Evolutionary conservation across 1,140 invertebrate genomes (phyloP), one percentile per base, ranked within the genome.

Genomic region (Leptopilina clavipes): DNA sequence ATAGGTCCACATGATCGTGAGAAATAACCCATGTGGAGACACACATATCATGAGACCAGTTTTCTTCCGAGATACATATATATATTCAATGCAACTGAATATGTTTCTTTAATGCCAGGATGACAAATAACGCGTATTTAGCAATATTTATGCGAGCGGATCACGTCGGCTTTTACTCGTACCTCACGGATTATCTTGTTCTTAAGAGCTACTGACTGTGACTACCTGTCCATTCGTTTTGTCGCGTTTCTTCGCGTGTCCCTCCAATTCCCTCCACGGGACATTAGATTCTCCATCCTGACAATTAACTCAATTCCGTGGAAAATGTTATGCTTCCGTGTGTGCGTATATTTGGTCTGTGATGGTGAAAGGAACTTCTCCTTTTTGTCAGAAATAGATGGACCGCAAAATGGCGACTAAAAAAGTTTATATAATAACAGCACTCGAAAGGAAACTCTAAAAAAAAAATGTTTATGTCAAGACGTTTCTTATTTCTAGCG

Each of bases 101-200:
- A 40, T 31, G 22, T 71, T 65, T 79, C 77, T 78, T 79, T 82
- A 79, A 81, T 81, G 73, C 73, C 75, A 77, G 76, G 70, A 81
- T 83, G 82, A 83, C 82, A 83, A 83, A 81, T 81, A 31, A 75
- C 78, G 76, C 75, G 75, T 79, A 76, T 83, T 81, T 81, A 83
- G 74, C 72, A 78, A 81, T 81, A 83, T 83, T 83, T 81, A 83
- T 83, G 79, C 79, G 79, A 84, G 75, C 79, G 79, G 83, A 80
- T 84, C 79, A 80, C 79, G 83, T 82, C 80, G 77, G 76, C 79
- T 81, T 83, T 81, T 72, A 77, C 79, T 80, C 81, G 74, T 79
- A 79, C 78, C 37, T 65, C 54, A 71, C 11, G 76, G 76, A 83
- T 83, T 81, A 83, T 81, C 79, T 79, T 83, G 79, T 79, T 81